phyloP scores from a whole-genome alignment of 2,888 invertebrate species.

The Tigriopus californicus region DNA sequence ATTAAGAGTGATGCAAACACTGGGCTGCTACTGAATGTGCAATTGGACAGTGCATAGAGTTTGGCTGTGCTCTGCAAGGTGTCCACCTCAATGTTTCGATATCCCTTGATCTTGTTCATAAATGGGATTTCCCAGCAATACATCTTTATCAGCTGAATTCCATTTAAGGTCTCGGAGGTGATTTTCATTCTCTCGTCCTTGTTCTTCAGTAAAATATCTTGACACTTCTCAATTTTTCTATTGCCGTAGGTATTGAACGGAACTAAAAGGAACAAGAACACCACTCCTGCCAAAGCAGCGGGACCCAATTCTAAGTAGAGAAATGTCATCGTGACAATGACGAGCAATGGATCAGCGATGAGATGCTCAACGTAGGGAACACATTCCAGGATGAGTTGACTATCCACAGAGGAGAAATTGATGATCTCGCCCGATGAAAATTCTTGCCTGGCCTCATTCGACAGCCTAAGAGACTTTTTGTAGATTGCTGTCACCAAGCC shows the following conservation, averaged over 20 bases:
- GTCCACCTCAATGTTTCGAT: slow-evolving; percentile 59
- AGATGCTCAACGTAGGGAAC: slow-evolving; percentile 69
- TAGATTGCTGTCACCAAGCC: slow-evolving; percentile 76
- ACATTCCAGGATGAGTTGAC: slow-evolving; percentile 66
- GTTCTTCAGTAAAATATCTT: slow-evolving; percentile 74
- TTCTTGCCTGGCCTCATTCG: slow-evolving; percentile 56
- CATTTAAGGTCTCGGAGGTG: slow-evolving; percentile 80
- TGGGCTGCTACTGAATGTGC: slow-evolving; percentile 66
- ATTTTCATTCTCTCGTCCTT: slow-evolving; percentile 82
- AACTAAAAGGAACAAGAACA: slow-evolving; percentile 78
- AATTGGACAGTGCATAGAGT: slow-evolving; percentile 27
- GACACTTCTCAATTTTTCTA: slow-evolving; percentile 54
- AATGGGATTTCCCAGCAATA: slow-evolving; percentile 92
- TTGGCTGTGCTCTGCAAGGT: slow-evolving; percentile 76
- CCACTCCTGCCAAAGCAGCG: slow-evolving; percentile 72
- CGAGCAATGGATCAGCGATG: slow-evolving; percentile 69
- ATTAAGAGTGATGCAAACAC: slow-evolving; percentile 48
- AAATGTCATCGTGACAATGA: slow-evolving; percentile 60
- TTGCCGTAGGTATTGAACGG: slow-evolving; percentile 72
- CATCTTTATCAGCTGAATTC: slow-evolving; percentile 76
- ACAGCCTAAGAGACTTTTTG: slow-evolving; percentile 56
- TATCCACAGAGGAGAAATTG: slow-evolving; percentile 37
- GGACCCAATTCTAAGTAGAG: slow-evolving; percentile 57
- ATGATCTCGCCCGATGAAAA: slow-evolving; percentile 23
- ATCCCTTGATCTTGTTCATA: slow-evolving; percentile 64